A percentile compares a stretch with the other conserved stretches of the same genome.
Conservation (phyloP, 2,888 invertebrate species). For the Cephus pygmeus region DNA sequence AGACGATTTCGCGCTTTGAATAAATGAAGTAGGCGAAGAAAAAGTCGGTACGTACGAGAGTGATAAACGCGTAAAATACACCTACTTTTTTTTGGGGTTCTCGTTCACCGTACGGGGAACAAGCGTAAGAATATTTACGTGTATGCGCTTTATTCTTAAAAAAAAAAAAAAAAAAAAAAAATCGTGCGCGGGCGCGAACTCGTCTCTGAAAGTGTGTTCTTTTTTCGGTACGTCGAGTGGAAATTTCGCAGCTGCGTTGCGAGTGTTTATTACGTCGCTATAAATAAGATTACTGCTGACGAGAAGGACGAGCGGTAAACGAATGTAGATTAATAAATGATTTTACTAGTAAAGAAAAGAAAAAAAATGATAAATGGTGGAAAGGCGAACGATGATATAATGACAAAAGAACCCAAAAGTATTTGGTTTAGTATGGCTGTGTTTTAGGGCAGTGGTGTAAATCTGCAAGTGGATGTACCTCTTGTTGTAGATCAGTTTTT, state of each 20-base stretch:
- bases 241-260: neutral
- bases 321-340: conserved; percentile 36
- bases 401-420: conserved; percentile 68
- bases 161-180: neutral
- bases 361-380: neutral
- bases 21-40: neutral
- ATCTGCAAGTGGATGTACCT: conserved; percentile 49
- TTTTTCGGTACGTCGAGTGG: neutral
- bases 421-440: conserved; percentile 74
- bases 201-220: neutral
- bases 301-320: conserved; percentile 29
- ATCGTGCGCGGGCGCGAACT: neutral
- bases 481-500: conserved; percentile 45
- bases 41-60: neutral
- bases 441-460: conserved; percentile 64
- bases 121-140: neutral
- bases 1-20: neutral
- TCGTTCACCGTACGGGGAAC: neutral
- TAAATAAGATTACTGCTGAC: conserved; percentile 2
- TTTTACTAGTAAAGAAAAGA: conserved; percentile 34
- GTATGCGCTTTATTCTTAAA: neutral
- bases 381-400: conserved; percentile 28
- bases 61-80: neutral
- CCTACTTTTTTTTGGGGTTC: neutral
- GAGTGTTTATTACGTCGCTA: neutral